Evolutionary conservation across 2,888 invertebrate species (phyloP).

Genomic region (Pheosia gnoma): DNA sequence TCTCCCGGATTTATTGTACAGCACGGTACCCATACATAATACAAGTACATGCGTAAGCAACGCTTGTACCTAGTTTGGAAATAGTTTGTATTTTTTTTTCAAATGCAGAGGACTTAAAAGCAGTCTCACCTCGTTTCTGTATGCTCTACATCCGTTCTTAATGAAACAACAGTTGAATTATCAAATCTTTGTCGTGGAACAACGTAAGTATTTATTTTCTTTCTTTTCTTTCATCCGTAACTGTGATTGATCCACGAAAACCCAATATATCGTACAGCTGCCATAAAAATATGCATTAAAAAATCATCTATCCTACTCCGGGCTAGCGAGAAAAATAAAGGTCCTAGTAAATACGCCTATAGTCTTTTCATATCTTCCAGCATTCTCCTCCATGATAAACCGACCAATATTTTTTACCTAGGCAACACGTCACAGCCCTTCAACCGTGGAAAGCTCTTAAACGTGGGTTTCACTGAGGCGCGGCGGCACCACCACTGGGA

Average conservation of each 20-base stretch:
- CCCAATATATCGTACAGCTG: background rate
- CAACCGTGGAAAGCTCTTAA: constrained; percentile 93
- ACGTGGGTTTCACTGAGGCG: constrained; percentile 95
- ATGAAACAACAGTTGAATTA: constrained; percentile 95
- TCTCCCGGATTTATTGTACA: too few relatives aligned
- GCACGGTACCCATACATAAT: too few relatives aligned
- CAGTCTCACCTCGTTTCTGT: constrained; percentile 90
- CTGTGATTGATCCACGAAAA: background rate
- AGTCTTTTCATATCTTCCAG: too few relatives aligned
- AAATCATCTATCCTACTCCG: too few relatives aligned
- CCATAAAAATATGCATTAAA: too few relatives aligned
- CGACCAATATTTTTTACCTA: constrained; percentile 8
- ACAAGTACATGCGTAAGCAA: too few relatives aligned
- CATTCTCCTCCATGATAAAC: too few relatives aligned
- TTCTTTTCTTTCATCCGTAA: too few relatives aligned
- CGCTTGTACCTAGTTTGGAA: too few relatives aligned
- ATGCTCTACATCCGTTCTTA: constrained; percentile 94
- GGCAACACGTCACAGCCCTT: constrained; percentile 32
- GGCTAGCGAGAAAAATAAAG: too few relatives aligned
- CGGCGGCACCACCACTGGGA: constrained; percentile 82
- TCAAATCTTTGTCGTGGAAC: constrained; percentile 94
- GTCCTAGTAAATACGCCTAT: too few relatives aligned
- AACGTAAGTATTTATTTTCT: constrained; percentile 69
- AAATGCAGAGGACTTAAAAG: constrained; percentile 85
- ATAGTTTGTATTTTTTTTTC: background rate